phyloP scores from a whole-genome alignment of 2,113 vertebrate species.

The Canis aureus region DNA sequence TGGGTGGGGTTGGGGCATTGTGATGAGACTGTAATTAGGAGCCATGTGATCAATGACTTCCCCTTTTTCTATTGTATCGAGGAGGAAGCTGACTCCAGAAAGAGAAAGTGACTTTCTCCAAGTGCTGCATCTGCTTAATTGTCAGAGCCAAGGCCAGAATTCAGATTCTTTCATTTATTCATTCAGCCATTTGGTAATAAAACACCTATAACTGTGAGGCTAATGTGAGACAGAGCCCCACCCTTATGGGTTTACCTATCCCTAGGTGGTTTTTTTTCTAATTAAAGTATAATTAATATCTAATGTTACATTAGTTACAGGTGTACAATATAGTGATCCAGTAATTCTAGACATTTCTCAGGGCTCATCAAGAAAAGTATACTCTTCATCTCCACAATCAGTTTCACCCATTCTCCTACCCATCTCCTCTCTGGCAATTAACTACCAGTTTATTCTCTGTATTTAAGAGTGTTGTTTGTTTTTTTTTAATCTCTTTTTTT shows the following conservation, averaged over 20 bases:
- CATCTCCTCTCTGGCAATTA: not conserved
- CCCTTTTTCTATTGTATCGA: not conserved
- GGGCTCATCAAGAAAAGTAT: not conserved
- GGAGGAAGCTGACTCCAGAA: not conserved
- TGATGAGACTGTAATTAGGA: not conserved
- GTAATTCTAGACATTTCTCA: not conserved
- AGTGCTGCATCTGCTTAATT: not conserved
- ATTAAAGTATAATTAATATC: not conserved
- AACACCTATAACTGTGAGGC: not conserved
- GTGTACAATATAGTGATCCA: not conserved
- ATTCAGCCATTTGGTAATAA: not conserved
- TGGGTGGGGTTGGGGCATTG: rapidly evolving
- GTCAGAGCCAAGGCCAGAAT: not conserved
- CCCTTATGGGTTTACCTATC: not conserved
- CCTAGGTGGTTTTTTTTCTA: not conserved
- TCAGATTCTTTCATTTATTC: not conserved
- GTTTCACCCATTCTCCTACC: not conserved
- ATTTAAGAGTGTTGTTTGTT: not conserved
- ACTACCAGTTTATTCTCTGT: not conserved
- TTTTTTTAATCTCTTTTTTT: not conserved
- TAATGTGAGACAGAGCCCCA: not conserved
- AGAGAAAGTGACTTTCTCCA: not conserved
- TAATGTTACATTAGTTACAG: not conserved
- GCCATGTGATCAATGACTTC: not conserved
- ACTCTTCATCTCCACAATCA: not conserved